Percentiles rank a stretch among this genome's conserved stretches.
Conservation (phyloP, 1,140 invertebrate species). For the Polyergus mexicanus region DNA sequence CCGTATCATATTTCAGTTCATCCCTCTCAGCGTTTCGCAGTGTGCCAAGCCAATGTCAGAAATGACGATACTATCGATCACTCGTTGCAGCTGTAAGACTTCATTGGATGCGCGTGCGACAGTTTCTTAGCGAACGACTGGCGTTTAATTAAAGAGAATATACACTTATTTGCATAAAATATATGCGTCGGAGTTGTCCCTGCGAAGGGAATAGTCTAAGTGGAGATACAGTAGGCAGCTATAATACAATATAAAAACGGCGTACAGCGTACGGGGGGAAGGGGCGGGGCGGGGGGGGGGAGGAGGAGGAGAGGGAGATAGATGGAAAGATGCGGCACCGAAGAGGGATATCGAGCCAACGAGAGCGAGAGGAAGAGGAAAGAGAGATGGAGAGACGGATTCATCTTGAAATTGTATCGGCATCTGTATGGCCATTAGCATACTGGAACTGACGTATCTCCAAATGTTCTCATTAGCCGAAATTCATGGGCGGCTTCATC, state of each 20-base stretch:
- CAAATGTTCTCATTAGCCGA: constrained; percentile 87
- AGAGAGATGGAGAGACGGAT: constrained; percentile 80
- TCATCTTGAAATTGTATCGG: constrained; percentile 87
- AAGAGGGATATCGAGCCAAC: constrained; percentile 62
- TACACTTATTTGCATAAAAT: constrained; percentile 70
- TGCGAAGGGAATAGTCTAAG: constrained; percentile 82
- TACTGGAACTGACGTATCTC: constrained; percentile 87
- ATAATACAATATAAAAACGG: constrained; percentile 84
- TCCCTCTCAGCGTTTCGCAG: neutral
- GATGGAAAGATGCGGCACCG: constrained; percentile 58
- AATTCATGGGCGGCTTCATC: constrained; percentile 86
- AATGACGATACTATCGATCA: constrained; percentile 51
- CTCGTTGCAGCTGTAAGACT: constrained; percentile 53
- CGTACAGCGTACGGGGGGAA: constrained; percentile 56
- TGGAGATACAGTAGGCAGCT: constrained; percentile 84
- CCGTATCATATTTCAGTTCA: neutral
- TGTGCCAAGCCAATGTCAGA: constrained; percentile 19
- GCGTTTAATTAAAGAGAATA: constrained; percentile 73
- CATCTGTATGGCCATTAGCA: constrained; percentile 87
- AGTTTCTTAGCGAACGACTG: constrained; percentile 13
- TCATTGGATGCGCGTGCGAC: constrained; percentile 36
- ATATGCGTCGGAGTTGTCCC: constrained; percentile 69
- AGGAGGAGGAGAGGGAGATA: constrained; percentile 46
- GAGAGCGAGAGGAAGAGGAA: constrained; percentile 53
- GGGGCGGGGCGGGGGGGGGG: constrained; percentile 46